Evolutionary conservation across 2,113 vertebrate species (phyloP).

Genomic region (Rallus limicola): DNA sequence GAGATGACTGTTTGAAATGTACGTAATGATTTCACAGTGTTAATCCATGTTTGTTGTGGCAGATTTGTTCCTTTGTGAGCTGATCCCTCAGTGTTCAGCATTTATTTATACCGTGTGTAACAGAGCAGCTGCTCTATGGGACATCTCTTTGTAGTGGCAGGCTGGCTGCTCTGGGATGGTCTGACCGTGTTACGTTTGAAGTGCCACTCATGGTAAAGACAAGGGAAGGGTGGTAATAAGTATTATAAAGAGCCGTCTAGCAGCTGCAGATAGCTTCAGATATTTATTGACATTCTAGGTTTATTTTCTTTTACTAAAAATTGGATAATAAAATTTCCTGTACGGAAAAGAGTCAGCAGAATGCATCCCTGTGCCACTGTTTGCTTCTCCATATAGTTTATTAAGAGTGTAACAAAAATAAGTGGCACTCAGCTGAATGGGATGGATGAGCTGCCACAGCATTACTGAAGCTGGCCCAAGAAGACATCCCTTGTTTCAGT

Average conservation of each 20-base stretch:
- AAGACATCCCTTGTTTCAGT: not conserved
- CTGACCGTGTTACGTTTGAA: not conserved
- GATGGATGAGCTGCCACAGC: not conserved
- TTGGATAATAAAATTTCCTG: not conserved
- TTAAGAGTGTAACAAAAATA: not conserved
- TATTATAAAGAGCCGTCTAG: constrained; percentile 1
- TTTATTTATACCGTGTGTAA: constrained; percentile 3
- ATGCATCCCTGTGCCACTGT: not conserved
- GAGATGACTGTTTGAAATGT: constrained; percentile 2
- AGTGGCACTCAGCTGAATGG: not conserved
- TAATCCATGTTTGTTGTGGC: constrained; percentile 27
- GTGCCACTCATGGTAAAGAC: not conserved
- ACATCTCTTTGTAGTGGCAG: not conserved
- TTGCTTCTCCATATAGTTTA: not conserved
- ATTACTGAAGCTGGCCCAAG: not conserved
- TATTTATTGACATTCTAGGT: not conserved
- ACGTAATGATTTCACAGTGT: constrained; percentile 21
- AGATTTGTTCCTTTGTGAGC: constrained; percentile 15
- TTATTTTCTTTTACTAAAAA: constrained; percentile 32
- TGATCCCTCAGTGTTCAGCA: constrained; percentile 5
- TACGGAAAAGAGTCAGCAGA: not conserved
- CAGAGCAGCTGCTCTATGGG: constrained; percentile 16
- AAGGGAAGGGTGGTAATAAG: not conserved
- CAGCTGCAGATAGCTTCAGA: not conserved
- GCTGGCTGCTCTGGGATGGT: not conserved